Evolutionary conservation across 2,113 vertebrate genomes (phyloP).

Genomic region (Myxocyprinus asiaticus): DNA sequence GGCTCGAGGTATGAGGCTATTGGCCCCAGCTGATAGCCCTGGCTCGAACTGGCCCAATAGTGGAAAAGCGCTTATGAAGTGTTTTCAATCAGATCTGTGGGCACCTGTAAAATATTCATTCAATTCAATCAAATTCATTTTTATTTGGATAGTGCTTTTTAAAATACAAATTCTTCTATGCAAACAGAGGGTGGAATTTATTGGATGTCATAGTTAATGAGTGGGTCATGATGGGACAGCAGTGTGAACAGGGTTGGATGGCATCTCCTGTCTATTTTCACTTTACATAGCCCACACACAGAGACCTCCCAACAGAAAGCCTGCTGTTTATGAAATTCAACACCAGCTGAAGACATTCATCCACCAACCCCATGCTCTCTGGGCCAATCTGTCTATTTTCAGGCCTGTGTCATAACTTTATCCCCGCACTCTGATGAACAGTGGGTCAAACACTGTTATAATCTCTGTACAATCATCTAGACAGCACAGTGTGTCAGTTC

Average conservation of each 20-base stretch:
- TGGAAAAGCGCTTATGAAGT: background rate
- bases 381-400: constrained; percentile 3
- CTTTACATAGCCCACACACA: background rate
- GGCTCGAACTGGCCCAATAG: no score
- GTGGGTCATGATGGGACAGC: background rate
- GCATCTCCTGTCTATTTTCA: background rate
- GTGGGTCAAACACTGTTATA: background rate
- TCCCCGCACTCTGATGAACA: background rate
- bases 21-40: background rate
- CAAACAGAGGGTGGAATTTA: background rate
- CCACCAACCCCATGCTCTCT: constrained; percentile 7
- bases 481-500: background rate
- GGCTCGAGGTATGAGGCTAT: no score
- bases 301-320: constrained; percentile 5
- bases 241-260: background rate
- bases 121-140: no score
- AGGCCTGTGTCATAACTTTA: background rate
- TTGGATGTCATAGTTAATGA: background rate
- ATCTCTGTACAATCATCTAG: background rate
- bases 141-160: background rate
- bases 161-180: background rate
- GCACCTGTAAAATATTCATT: no score
- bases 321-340: background rate
- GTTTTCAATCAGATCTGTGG: background rate
- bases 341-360: background rate